Evolutionary conservation across 2,797 vertebrate genomes (phyloP).

Genomic region (Phaenicophaeus curvirostris): DNA sequence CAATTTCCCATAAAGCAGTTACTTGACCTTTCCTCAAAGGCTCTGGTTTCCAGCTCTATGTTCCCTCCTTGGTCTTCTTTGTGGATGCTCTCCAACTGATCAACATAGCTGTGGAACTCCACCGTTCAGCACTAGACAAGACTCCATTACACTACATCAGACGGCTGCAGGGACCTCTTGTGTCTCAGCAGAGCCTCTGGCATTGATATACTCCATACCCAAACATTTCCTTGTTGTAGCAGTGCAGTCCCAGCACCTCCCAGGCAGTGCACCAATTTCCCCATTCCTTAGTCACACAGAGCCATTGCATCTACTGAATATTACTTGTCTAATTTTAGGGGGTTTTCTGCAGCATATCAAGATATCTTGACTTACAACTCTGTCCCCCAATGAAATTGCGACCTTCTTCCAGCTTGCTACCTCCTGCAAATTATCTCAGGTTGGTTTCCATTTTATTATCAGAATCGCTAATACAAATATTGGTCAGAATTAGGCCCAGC

Average conservation of each 20-base stretch:
- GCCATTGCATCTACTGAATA: not conserved
- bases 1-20: not conserved
- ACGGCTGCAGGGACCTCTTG: not conserved
- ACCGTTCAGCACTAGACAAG: not conserved
- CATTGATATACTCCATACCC: not conserved
- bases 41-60: not conserved
- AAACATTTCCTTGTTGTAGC: not conserved
- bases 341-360: not conserved
- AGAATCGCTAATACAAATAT: not conserved
- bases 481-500: not conserved
- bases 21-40: not conserved
- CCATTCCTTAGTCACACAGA: not conserved
- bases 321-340: not conserved
- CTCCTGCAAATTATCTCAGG: not conserved
- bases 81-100: not conserved
- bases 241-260: not conserved
- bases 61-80: not conserved
- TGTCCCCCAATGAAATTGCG: not conserved
- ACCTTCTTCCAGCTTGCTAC: not conserved
- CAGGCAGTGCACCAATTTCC: not conserved
- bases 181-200: not conserved
- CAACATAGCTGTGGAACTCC: not conserved
- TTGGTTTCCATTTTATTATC: not conserved
- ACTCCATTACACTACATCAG: not conserved
- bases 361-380: not conserved